phyloP scores from a whole-genome alignment of 2,888 invertebrate species.

The Temnothorax ravouxi region DNA sequence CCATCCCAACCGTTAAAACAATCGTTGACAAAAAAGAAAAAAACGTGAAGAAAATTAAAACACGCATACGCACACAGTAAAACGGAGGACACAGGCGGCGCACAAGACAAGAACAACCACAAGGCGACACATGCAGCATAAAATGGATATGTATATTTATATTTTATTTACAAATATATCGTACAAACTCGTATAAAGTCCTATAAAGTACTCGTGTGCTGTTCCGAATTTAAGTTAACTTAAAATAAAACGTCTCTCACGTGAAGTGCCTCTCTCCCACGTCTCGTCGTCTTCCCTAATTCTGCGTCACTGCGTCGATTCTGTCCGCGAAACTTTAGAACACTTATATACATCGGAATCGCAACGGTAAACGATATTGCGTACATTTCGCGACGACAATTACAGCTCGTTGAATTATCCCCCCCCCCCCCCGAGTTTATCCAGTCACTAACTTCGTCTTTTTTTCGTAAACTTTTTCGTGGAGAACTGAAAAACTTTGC shows the following conservation, averaged over 20 bases:
- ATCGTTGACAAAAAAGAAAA: constrained; percentile 61
- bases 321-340: neutral
- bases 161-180: constrained; percentile 83
- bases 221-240: constrained; percentile 69
- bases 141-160: constrained; percentile 80
- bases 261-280: constrained; percentile 21
- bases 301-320: neutral
- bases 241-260: constrained; percentile 63
- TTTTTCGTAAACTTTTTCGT: neutral
- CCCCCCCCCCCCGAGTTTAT: neutral
- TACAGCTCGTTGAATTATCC: constrained; percentile 45
- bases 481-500: constrained; percentile 4
- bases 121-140: constrained; percentile 84
- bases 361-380: neutral
- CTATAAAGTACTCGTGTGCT: constrained; percentile 49
- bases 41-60: constrained; percentile 61
- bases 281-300: constrained; percentile 21
- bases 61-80: constrained; percentile 47
- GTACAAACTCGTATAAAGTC: constrained; percentile 76
- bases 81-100: constrained; percentile 77
- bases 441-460: neutral
- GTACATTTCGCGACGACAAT: constrained; percentile 59
- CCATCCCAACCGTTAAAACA: constrained; percentile 84
- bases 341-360: neutral
- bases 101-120: constrained; percentile 78